phyloP scores from a whole-genome alignment of 2,113 vertebrate species.

The Oreochromis niloticus region DNA sequence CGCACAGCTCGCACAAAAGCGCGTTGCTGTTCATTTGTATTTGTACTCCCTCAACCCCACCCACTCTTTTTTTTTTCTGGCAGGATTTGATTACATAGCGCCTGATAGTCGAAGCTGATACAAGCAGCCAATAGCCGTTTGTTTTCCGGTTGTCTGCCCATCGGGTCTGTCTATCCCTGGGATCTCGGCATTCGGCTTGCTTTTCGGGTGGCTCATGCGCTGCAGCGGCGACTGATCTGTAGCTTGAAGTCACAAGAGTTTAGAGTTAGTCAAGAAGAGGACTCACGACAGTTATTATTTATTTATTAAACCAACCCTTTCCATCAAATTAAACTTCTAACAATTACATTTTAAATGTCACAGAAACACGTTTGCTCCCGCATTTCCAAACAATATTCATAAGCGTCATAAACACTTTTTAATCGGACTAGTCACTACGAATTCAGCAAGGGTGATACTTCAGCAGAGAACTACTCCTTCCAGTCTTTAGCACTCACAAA shows the following conservation, averaged over 20 bases:
- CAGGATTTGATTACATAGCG: conserved; percentile 14
- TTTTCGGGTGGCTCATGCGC: conserved; percentile 6
- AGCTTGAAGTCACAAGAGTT: background rate
- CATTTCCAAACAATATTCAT: background rate
- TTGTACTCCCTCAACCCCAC: background rate
- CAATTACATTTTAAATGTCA: background rate
- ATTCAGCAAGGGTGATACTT: background rate
- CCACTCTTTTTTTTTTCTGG: background rate
- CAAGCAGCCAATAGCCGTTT: conserved; percentile 10
- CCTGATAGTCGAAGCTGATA: conserved; percentile 1
- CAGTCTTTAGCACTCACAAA: background rate
- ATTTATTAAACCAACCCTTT: background rate
- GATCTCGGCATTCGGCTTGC: background rate
- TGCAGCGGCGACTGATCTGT: background rate
- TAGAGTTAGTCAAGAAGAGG: background rate
- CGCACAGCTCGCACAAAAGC: background rate
- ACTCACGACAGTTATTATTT: background rate
- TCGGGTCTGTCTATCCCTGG: conserved; percentile 17
- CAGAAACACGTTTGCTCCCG: background rate
- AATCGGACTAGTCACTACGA: background rate
- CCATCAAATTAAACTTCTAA: background rate
- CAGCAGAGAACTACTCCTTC: background rate
- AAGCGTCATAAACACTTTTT: background rate
- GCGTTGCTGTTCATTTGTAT: background rate
- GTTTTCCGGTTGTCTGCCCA: conserved; percentile 25